Evolutionary conservation across 2,888 invertebrate species (phyloP).

Genomic region (Linnaemya tessellans): DNA sequence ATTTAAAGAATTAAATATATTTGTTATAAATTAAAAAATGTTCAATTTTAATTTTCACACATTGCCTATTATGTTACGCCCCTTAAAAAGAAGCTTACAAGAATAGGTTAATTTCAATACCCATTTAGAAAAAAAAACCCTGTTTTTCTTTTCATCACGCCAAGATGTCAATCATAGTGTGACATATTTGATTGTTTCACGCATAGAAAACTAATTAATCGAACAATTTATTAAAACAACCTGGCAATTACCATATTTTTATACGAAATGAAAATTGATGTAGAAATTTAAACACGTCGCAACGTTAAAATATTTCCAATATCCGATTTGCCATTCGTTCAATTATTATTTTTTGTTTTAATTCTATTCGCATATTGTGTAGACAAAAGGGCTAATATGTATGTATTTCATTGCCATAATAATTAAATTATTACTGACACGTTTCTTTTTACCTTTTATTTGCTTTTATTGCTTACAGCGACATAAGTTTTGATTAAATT

Average conservation of each 20-base stretch:
- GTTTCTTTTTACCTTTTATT: constrained; percentile 28
- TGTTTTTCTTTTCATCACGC: not conserved
- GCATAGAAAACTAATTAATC: constrained; percentile 13
- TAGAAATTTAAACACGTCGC: constrained; percentile 44
- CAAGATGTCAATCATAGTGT: not conserved
- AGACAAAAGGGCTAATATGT: too few species aligned
- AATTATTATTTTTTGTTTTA: constrained; percentile 6
- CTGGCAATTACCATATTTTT: constrained; percentile 31
- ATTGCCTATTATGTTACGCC: not conserved
- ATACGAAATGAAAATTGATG: not conserved
- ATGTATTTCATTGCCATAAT: constrained; percentile 28
- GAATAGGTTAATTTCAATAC: too few species aligned
- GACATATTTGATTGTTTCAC: constrained; percentile 21
- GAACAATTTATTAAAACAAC: constrained; percentile 20
- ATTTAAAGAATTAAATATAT: too few species aligned
- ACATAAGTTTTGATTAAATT: constrained; percentile 15
- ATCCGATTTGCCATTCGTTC: constrained; percentile 56
- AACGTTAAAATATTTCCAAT: constrained; percentile 51
- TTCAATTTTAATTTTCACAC: too few species aligned
- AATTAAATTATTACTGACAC: constrained; percentile 55
- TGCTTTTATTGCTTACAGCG: constrained; percentile 29
- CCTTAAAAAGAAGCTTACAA: too few species aligned
- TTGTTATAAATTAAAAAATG: too few species aligned
- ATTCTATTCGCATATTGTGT: not conserved
- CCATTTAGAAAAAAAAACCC: too few species aligned